phyloP scores from a whole-genome alignment of 2,888 invertebrate genomes.

The Hyles lineata region DNA sequence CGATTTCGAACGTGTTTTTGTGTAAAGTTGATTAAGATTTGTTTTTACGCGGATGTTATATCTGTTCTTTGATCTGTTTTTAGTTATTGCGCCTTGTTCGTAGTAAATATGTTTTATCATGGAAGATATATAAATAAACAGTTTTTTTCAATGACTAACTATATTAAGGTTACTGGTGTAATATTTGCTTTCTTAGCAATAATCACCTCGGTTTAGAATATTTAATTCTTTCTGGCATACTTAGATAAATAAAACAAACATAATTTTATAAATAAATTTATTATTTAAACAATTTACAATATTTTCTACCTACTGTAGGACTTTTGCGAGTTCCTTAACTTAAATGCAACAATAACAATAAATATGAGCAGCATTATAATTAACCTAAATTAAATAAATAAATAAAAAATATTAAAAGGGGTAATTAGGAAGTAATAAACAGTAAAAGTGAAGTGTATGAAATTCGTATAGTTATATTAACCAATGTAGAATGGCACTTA shows the following conservation, averaged over 20 bases:
- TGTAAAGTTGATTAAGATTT: neutral
- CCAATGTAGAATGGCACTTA: slow-evolving; percentile 60
- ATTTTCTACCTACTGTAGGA: slow-evolving; percentile 70
- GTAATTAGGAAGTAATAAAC: slow-evolving; percentile 18
- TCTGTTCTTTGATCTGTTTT: neutral
- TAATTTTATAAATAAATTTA: slow-evolving; percentile 38
- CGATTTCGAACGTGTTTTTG: neutral
- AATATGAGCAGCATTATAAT: slow-evolving; percentile 20
- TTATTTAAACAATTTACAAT: slow-evolving; percentile 45
- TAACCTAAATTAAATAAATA: neutral
- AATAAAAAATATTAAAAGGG: slow-evolving; percentile 22
- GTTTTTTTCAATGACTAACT: too few species aligned
- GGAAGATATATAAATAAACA: too few species aligned
- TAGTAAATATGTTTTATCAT: neutral
- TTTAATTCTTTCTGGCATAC: neutral
- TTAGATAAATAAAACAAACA: neutral
- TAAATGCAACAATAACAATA: slow-evolving; percentile 46
- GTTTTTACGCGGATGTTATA: neutral
- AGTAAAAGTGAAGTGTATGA: slow-evolving; percentile 17
- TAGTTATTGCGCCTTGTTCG: neutral
- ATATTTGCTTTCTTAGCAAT: too few species aligned
- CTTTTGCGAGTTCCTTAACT: slow-evolving; percentile 38
- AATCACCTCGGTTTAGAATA: too few species aligned
- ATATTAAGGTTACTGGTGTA: too few species aligned
- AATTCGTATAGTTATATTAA: slow-evolving; percentile 25